Conservation (phyloP, 2,888 invertebrate genomes). For the Andrena camellia region DNA sequence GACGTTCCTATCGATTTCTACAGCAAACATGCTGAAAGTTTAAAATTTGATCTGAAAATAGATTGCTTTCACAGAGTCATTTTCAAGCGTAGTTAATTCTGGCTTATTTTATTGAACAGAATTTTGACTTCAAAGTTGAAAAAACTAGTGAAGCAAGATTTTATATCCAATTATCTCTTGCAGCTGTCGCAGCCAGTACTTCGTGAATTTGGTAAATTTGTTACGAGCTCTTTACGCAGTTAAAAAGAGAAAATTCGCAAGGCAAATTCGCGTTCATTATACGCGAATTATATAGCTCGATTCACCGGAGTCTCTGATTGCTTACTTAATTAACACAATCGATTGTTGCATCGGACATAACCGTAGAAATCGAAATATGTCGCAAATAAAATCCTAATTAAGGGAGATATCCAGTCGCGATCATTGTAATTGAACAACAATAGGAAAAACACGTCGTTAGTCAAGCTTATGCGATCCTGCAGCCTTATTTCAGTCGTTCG, state of each 20-base stretch:
- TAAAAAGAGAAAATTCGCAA: background rate
- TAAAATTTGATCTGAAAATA: background rate
- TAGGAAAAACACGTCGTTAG: background rate
- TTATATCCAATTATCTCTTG: background rate
- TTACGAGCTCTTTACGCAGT: background rate
- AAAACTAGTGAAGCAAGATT: background rate
- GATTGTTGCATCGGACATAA: slow-evolving; percentile 5
- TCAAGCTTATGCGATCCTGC: background rate
- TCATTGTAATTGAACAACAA: background rate
- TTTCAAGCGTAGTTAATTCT: background rate
- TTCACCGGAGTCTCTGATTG: background rate
- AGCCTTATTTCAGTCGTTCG: slow-evolving; percentile 3
- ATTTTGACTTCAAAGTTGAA: background rate
- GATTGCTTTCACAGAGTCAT: background rate
- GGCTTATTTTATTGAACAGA: background rate
- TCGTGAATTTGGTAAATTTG: background rate
- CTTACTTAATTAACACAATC: slow-evolving; percentile 29
- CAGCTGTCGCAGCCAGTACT: too few species aligned
- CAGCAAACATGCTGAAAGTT: background rate
- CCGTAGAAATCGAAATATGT: slow-evolving; percentile 4
- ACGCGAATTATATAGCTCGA: background rate
- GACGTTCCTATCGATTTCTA: slow-evolving; percentile 16
- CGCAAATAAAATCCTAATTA: slow-evolving; percentile 18
- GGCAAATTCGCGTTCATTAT: background rate
- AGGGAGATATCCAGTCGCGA: background rate